Evolutionary conservation across 2,888 invertebrate species (phyloP).

Genomic region (Timema cristinae): DNA sequence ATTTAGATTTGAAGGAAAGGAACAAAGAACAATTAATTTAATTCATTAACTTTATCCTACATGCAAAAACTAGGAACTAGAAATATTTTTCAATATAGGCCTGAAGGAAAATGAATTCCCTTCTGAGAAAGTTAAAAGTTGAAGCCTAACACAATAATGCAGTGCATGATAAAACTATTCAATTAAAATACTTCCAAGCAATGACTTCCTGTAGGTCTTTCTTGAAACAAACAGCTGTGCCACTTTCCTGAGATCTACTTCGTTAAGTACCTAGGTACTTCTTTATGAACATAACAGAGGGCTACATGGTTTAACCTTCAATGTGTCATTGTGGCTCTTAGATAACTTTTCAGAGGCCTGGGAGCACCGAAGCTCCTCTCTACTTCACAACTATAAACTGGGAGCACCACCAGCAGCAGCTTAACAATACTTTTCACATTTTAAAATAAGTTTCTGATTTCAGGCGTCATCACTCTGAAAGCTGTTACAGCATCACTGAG

Average conservation of each 20-base stretch:
- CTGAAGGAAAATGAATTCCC: too few species aligned
- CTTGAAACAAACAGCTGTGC: background rate
- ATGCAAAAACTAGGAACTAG: too few species aligned
- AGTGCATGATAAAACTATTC: background rate
- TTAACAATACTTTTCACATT: conserved; percentile 5
- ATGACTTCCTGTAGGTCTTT: conserved; percentile 8
- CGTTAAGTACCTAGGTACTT: background rate
- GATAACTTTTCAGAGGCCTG: conserved; percentile 4
- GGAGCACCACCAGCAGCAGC: conserved; percentile 3
- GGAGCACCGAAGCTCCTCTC: conserved; percentile 3
- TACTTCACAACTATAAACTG: conserved; percentile 2
- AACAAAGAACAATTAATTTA: too few species aligned
- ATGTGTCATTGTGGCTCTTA: background rate
- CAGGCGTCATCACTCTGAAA: conserved; percentile 5
- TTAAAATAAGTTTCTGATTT: conserved; percentile 5
- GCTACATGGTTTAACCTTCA: conserved; percentile 8
- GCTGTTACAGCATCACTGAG: conserved; percentile 5
- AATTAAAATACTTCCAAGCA: background rate
- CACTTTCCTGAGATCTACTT: conserved; percentile 9
- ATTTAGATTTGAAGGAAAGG: too few species aligned
- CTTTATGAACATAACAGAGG: background rate
- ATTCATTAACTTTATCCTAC: too few species aligned
- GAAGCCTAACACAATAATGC: background rate
- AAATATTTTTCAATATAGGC: too few species aligned
- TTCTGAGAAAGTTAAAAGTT: too few species aligned